Base-by-base conservation (phyloP, 2,888 invertebrate species). In the Carterocephalus palaemon region DNA sequence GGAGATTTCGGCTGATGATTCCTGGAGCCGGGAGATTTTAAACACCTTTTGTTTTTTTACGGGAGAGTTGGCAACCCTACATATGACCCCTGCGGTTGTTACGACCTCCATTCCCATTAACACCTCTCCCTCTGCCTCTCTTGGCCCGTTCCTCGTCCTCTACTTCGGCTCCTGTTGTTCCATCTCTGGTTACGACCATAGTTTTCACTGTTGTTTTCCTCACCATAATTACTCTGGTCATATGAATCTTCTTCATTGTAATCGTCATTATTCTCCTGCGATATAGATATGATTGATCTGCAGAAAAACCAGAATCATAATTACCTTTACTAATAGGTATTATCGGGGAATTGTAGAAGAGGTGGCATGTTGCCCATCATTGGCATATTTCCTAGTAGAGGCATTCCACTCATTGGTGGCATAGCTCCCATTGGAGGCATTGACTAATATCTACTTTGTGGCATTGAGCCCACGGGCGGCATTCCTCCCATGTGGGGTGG, bases 291-390 rank as follows among this genome's bases (percentile, higher is more conserved):
- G 62, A 61, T 49, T 76, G 74, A 57, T 73, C 75, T 56, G 70
- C 73, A 13, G 77, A 79, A 58, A 63, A 78, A 8, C 64, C 60
- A 24, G 67, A 63, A 56, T 80, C 80, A 51, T 66, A 83, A 49
- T 68, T 70, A 13, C 73, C 68, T 59, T 85, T 83, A 50, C 75
- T 80, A n/a, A 52, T 64, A 83, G 13, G 79, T 80, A 62, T 84
- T 82, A 48, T 83, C 82, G 13, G 67, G 45, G 51, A 75, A 83
- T 8, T 72, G 70, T 29, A 75, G 72, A 17, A 64, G 60, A 2
- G 61, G 65, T 10, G 64, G 62, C 60, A 67, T 69, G 16, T 61
- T 71, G 7, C 63, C 60, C 56, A 68, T 62, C 13, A 70, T 68
- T 4, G 69, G 70, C 62, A 72, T 68, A 40, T 59, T 62, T 5